Percentiles rank a stretch among this genome's conserved stretches.
Evolutionary conservation across 1,140 invertebrate species (phyloP).

Genomic region (Pseudomyrmex flavicornis): DNA sequence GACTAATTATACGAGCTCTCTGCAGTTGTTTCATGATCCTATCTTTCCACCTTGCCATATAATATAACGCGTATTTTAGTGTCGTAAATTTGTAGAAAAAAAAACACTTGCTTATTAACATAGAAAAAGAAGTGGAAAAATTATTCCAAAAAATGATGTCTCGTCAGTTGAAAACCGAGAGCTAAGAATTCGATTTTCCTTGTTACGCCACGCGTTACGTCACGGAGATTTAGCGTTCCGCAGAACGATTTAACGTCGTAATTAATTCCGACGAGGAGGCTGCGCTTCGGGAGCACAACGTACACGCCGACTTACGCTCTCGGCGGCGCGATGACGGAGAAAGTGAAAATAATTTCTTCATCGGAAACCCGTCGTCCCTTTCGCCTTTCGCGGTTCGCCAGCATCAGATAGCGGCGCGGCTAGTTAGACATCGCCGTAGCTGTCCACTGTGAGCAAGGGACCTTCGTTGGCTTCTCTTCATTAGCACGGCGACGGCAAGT

Average conservation of each 20-base stretch:
- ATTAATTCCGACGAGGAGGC: conserved; percentile 39
- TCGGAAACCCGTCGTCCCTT: conserved; percentile 41
- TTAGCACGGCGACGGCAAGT: conserved; percentile 65
- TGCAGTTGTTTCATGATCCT: not conserved
- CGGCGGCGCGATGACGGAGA: conserved; percentile 41
- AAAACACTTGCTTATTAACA: too few species aligned
- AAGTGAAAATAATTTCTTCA: conserved; percentile 68
- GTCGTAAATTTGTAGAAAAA: not conserved
- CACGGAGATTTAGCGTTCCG: conserved; percentile 34
- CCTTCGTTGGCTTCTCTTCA: conserved; percentile 58
- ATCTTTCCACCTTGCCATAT: not conserved
- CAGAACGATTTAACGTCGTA: conserved; percentile 48
- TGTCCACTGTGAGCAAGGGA: conserved; percentile 51
- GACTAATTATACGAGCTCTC: not conserved
- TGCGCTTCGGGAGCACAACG: conserved; percentile 6
- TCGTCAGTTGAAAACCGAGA: conserved; percentile 6
- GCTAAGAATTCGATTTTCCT: conserved; percentile 18
- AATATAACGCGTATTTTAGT: not conserved
- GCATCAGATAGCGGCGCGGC: conserved; percentile 44
- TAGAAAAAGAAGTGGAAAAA: too few species aligned
- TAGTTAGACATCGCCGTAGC: conserved; percentile 56
- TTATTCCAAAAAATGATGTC: not conserved
- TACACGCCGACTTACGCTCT: conserved; percentile 44
- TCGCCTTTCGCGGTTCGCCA: conserved; percentile 21
- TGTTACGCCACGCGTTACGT: conserved; percentile 42